Conservation (phyloP, 2,113 vertebrate species). For the Phycodurus eques region DNA sequence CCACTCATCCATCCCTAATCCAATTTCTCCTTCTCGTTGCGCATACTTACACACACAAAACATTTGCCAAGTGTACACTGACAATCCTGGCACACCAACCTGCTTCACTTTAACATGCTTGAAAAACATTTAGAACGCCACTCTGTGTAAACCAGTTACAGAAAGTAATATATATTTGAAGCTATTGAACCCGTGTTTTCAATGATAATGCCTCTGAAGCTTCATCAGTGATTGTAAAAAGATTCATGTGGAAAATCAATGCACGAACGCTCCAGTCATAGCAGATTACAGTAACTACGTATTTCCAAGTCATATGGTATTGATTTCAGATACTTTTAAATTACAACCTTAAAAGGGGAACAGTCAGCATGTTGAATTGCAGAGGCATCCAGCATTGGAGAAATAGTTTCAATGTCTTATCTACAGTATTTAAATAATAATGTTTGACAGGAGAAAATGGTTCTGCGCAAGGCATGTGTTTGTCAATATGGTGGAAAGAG, state of each 20-base stretch:
- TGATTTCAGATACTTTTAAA: conserved; percentile 33
- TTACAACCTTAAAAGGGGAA: conserved; percentile 8
- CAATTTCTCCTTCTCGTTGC: conserved; percentile 55
- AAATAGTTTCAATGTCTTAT: background rate
- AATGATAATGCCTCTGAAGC: conserved; percentile 18
- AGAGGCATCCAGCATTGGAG: background rate
- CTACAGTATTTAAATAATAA: background rate
- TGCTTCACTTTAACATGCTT: background rate
- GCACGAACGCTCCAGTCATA: conserved; percentile 5
- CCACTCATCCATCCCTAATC: conserved; percentile 59
- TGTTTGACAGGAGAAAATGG: background rate
- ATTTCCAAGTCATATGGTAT: conserved; percentile 14
- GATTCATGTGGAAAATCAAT: conserved; percentile 45
- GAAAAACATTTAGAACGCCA: background rate
- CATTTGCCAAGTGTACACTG: conserved; percentile 18
- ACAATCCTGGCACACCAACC: conserved; percentile 15
- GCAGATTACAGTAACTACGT: conserved; percentile 10
- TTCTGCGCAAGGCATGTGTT: background rate
- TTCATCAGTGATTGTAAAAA: conserved; percentile 20
- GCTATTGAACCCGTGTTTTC: conserved; percentile 14
- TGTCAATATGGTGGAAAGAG: no score
- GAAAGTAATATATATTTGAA: conserved; percentile 29
- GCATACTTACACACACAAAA: conserved; percentile 32
- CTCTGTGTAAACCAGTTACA: conserved; percentile 23
- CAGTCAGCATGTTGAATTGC: background rate